Base-by-base conservation (phyloP, 2,888 invertebrate genomes). In the Pristionchus maxplancki region DNA sequence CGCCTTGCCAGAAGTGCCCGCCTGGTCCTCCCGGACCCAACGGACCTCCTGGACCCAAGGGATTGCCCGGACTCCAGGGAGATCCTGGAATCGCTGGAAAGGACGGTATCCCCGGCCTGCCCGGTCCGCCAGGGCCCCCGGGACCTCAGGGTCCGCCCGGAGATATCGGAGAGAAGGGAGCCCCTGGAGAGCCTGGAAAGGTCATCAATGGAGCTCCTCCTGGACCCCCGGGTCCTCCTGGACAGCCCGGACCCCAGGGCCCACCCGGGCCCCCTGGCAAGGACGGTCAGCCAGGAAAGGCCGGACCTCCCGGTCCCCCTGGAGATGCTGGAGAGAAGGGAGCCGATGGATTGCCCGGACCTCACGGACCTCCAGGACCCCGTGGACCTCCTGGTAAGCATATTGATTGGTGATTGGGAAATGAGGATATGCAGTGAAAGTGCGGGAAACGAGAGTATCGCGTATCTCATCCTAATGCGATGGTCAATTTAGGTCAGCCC, bases 1-100 rank as follows among this genome's bases (percentile, higher is more conserved):
- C 94, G 24, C 94, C 94, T 85, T 94, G 94, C 89, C 94, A 95
- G 89, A 94, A 94, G 48, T 87, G 74, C 90, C 93, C n/a, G 6
- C 90, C 92, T 28, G 94, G 94, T 88, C 94, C 94, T 82, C 94
- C 94, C 71, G 94, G 94, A 89, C 93, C 93, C 90, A 71, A 20
- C 31, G 87, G 81, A 71, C 64, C 74, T 53, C 78, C 78, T 40
- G 93, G 93, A 53, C 92, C 94, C 48, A 90, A 94, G 89, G 93
- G 94, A 87, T 89, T 92, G 13, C 92, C 93, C 44, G 94, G 94
- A 78, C 90, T 93, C 0, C 86, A 40, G 24, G 93, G 93, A 53
- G 91, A 90, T 31, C 90, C 92, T 37, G 91, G 92, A 31, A 91
- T 90, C 40, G 90, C 93, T 1, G 92, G 92, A 67, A 91, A 93